Base-by-base conservation (phyloP, 2,888 invertebrate species). In the Nematopogon swammerdamellus region DNA sequence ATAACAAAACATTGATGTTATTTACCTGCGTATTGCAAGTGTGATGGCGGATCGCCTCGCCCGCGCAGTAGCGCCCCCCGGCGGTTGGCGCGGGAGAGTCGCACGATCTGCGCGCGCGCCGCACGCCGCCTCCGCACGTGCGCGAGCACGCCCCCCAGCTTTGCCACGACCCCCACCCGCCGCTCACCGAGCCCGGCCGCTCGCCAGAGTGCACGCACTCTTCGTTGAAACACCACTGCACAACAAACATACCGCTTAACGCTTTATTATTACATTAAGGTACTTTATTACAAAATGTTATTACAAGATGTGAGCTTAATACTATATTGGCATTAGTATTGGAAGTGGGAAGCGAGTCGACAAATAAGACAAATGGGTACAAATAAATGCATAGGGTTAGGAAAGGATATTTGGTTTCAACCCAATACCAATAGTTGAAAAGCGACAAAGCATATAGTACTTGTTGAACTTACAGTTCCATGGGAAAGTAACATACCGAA, bases 121-220 rank as follows among this genome's bases (percentile, higher is more conserved):
- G 16, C n/a, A 47, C 36, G 19, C 47, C 47, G 20, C 47, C 47
- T 3, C 47, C 47, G 18, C 47, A 47, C 11, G 47, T 10, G 16
- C 47, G 29, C 8, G 47, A 47, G 36, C 47, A 47, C 8, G 30
- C 10, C 3, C 30, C 36, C 47, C 47, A 47, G 17, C 14, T 8
- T 3, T 16, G 6, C 47, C 47, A 47, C 17, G n/a, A 17, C 14
- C 30, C 36, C 47, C 47, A 47, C 3, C 36, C 19, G 18, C 47
- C 47, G 30, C 30, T 47, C 8, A 47, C 20, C n/a, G 47, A 29
- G 3, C 2, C 4, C 8, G 47, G 47, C 2, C 47, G 30, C n/a
- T 14, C n/a, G 14, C 47, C 47, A 6, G 18, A 17, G 14, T 30
- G 47, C 14, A 47, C 47, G 18, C 47, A 47, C 20, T 6, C 47